Evolutionary conservation across 35 echinoderm and acorn worm species (phyloP), one percentile per base, ranked within the genome.

Genomic region (Apostichopus japonicus): DNA sequence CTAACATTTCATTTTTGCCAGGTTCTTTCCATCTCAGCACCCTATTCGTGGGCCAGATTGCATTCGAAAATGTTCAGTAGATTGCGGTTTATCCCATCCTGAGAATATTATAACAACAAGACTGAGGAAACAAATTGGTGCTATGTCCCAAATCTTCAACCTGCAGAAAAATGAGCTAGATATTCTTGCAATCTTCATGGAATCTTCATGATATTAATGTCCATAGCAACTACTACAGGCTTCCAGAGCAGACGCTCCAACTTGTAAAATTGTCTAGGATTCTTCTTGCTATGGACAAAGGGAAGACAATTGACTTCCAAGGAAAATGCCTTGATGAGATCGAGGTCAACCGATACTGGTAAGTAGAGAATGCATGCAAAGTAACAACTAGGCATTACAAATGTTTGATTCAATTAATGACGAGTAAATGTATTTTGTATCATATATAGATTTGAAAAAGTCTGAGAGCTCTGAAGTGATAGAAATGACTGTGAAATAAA

Each of bases 141-240:
- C 92, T 33, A 72, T 91, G 82, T 87, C 92, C 1, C 92, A 96
- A 83, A 62, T 96, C 17, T 77, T 96, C 21, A 90, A 71, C 65
- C 70, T 94, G 19, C 78, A 88, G 15, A 80, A 96, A 79, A 96
- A 96, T 91, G 95, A 96, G 53, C 22, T 96, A 56, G 89, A 96
- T 92, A 73, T 96, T 27, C 55, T 96, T 2, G 95, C 95, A 16
- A 80, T 71, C 8, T 96, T 93, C 54, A 91, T 96, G 87, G 92
- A 92, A 4, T n/a, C n/a, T n/a, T n/a, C 95, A 96, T 61, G 79
- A 96, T 84, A 93, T 96, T 23, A 22, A 78, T n/a, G 84, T 92
- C 5, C 95, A 94, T 61, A 24, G 93, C n/a, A 55, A 97, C 16
- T 97, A 52, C 78, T 97, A 95, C 92, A 55, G 93, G 11, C 81